A percentile compares a stretch with the other conserved stretches of the same genome.
phyloP scores from a whole-genome alignment of 2,888 invertebrate genomes.

The Ferrisia virgata region DNA sequence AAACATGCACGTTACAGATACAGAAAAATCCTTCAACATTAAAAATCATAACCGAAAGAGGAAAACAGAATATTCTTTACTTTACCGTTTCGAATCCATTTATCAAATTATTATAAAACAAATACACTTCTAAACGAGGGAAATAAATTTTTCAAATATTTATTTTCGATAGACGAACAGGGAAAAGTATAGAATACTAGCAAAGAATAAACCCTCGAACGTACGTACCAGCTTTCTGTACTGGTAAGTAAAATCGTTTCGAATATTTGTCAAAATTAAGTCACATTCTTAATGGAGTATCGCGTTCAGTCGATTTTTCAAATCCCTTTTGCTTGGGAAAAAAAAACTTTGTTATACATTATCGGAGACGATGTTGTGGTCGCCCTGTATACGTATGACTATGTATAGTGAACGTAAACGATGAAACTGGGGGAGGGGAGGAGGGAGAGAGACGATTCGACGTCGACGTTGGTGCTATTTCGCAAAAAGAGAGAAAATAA shows the following conservation, averaged over 20 bases:
- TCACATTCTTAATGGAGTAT: neutral
- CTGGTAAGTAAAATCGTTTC: neutral
- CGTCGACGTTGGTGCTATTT: neutral
- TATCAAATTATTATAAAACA: neutral
- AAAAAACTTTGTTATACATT: neutral
- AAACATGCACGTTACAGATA: no score
- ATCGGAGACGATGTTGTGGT: neutral
- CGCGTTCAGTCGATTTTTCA: neutral
- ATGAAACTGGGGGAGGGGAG: neutral
- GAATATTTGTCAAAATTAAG: constrained; percentile 14
- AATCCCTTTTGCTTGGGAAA: neutral
- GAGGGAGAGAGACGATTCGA: neutral
- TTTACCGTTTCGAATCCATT: neutral
- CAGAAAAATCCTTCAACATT: no score
- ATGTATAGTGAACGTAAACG: neutral
- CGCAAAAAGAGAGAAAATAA: neutral
- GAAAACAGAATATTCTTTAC: neutral
- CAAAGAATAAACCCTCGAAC: neutral
- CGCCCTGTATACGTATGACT: no score
- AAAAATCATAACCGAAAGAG: no score
- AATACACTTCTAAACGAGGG: neutral
- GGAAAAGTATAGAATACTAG: neutral
- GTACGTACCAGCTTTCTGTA: neutral
- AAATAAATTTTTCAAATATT: constrained; percentile 3
- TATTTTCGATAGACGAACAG: neutral